Conservation (phyloP, 2,888 invertebrate species). For the Meliscaeva auricollis region DNA sequence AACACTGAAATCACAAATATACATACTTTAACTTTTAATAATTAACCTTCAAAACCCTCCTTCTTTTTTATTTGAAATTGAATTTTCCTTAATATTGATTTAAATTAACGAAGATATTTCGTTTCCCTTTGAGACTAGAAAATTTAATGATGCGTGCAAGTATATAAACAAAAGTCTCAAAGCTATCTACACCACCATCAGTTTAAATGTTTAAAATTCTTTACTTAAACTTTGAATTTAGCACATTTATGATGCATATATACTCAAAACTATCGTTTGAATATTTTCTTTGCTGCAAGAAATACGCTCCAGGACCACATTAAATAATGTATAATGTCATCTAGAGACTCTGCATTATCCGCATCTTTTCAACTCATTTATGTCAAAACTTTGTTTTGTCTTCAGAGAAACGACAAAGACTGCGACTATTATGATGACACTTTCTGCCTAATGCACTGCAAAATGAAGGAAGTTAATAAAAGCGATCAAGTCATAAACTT, state of each 20-base stretch:
- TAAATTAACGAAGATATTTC: no score
- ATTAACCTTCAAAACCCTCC: no score
- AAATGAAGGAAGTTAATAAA: slow-evolving; percentile 23
- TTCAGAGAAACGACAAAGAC: neutral
- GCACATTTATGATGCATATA: neutral
- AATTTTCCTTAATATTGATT: no score
- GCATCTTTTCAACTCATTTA: slow-evolving; percentile 25
- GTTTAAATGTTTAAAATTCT: neutral
- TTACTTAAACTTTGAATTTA: neutral
- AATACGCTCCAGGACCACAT: neutral
- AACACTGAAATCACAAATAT: no score
- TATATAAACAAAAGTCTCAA: neutral
- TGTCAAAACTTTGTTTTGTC: slow-evolving; percentile 30
- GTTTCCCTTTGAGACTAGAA: no score
- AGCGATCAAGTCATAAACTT: slow-evolving; percentile 25
- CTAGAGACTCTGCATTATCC: slow-evolving; percentile 8
- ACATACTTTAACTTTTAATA: no score
- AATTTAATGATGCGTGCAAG: no score
- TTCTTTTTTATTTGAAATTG: no score
- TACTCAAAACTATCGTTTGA: neutral
- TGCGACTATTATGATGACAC: neutral
- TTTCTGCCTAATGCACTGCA: neutral
- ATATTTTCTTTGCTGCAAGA: slow-evolving; percentile 12
- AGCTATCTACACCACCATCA: neutral
- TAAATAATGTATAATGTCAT: neutral